Percentiles rank a stretch among this genome's conserved stretches.
Conservation (phyloP, 2,888 invertebrate genomes). For the Amblyteles armatorius region DNA sequence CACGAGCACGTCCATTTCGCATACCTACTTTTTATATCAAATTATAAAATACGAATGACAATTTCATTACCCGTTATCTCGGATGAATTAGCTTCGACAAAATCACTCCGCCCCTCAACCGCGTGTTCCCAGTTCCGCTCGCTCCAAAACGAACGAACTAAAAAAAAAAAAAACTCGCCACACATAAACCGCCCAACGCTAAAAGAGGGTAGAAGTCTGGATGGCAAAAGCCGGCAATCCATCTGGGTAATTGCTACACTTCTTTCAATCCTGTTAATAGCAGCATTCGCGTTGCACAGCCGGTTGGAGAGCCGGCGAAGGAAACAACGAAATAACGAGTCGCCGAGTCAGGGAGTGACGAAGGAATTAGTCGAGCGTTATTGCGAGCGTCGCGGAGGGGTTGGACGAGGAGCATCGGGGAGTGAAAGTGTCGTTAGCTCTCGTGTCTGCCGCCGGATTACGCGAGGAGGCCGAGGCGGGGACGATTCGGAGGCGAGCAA, state of each 20-base stretch:
- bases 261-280: conserved; percentile 50
- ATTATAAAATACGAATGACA: too few relatives aligned
- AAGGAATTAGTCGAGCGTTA: conserved; percentile 64
- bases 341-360: conserved; percentile 58
- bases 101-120: background rate
- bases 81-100: background rate
- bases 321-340: conserved; percentile 51
- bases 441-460: conserved; percentile 58
- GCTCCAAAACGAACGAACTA: background rate
- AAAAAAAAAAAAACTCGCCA: background rate
- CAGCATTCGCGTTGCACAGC: conserved; percentile 56
- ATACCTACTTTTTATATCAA: too few relatives aligned
- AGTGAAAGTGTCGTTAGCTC: conserved; percentile 69
- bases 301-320: background rate
- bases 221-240: conserved; percentile 45
- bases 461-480: conserved; percentile 25
- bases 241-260: conserved; percentile 61
- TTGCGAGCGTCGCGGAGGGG: conserved; percentile 27
- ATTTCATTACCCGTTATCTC: background rate
- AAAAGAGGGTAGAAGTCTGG: conserved; percentile 8
- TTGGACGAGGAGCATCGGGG: conserved; percentile 56
- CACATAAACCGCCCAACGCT: background rate
- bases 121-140: background rate
- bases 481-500: conserved; percentile 11
- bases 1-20: too few relatives aligned